Evolutionary conservation across 1,140 invertebrate genomes (phyloP).

Genomic region (Drosophila mauritiana): DNA sequence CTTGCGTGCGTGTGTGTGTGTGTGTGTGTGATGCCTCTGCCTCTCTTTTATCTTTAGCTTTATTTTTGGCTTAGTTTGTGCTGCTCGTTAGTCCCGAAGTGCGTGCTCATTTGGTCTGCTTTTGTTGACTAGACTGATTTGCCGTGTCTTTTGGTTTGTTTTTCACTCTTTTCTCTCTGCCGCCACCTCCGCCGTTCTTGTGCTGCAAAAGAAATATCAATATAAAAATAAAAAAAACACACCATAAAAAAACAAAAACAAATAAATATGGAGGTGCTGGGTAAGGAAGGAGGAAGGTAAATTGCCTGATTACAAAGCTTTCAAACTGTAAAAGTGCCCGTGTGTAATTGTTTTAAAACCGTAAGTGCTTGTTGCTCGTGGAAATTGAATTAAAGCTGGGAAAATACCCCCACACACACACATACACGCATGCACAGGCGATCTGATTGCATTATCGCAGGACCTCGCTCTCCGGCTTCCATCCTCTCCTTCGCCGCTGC

Average conservation of each 20-base stretch:
- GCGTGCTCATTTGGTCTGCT: slow-evolving; percentile 75
- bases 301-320: slow-evolving; percentile 34
- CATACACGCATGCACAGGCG: not conserved
- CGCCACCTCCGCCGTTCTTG: slow-evolving; percentile 9
- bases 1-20: not conserved
- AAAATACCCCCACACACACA: slow-evolving; percentile 1
- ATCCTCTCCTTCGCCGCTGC: not conserved
- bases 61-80: slow-evolving; percentile 66
- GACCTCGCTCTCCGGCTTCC: slow-evolving; percentile 6
- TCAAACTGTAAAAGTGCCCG: slow-evolving; percentile 26
- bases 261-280: not conserved
- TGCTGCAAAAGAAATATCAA: not conserved
- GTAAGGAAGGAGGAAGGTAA: not conserved
- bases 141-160: slow-evolving; percentile 22
- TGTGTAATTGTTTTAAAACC: slow-evolving; percentile 19
- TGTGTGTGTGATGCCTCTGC: not conserved
- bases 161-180: slow-evolving; percentile 1
- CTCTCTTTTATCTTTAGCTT: slow-evolving; percentile 32
- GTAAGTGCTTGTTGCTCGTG: slow-evolving; percentile 4
- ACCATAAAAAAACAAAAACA: not conserved
- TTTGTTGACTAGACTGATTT: slow-evolving; percentile 77
- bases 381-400: slow-evolving; percentile 26
- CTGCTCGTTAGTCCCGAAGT: slow-evolving; percentile 59
- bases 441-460: slow-evolving; percentile 50
- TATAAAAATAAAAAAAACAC: not conserved